Evolutionary conservation across 2,888 invertebrate species (phyloP), one percentile per base, ranked within the genome.

Genomic region (Pyrochroa serraticornis): DNA sequence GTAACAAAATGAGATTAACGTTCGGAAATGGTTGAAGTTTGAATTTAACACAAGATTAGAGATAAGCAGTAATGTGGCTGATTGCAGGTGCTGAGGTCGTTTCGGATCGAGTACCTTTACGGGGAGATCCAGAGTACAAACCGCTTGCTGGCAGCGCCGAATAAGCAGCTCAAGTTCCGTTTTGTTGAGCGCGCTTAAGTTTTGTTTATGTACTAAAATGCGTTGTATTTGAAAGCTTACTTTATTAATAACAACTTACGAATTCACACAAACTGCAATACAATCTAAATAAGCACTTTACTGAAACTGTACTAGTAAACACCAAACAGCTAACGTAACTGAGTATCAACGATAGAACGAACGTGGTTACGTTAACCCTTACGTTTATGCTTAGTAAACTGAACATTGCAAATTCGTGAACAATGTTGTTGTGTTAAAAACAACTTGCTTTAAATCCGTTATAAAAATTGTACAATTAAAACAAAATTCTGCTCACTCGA

Each of bases 61-160:
- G n/a, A n/a, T n/a, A n/a, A n/a, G n/a, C n/a, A n/a, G n/a, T n/a
- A n/a, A n/a, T n/a, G n/a, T n/a, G n/a, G n/a, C n/a, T n/a, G 41
- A 5, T 22, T 80, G 35, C 77, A 87, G 87, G 68, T 88, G 51
- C 63, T 87, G 48, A 82, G 83, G 63, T 85, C 84, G 69, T 88
- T 84, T 71, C 83, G 81, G 70, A 76, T 89, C 42, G 86, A 88
- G 69, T 88, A 88, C 69, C 85, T 87, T 69, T 88, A 88, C 71
- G 87, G 85, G 8, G 86, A 87, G 56, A 84, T 88, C 42, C 76
- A 77, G 52, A 83, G 85, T 49, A 84, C 82, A 41, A 82, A 82
- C 66, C 79, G 79, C 66, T 83, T 87, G 68, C 80, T 88, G 60
- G 82, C 85, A 12, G 81, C 81, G 58, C 87, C 88, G 2, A 83